A percentile compares a stretch with the other conserved stretches of the same genome.
These are phyloP conservation scores for Pseudococcus jackbeardsleyi DNA, from an alignment of 2,888 invertebrate species.

Conservation along the genomic window DNA sequence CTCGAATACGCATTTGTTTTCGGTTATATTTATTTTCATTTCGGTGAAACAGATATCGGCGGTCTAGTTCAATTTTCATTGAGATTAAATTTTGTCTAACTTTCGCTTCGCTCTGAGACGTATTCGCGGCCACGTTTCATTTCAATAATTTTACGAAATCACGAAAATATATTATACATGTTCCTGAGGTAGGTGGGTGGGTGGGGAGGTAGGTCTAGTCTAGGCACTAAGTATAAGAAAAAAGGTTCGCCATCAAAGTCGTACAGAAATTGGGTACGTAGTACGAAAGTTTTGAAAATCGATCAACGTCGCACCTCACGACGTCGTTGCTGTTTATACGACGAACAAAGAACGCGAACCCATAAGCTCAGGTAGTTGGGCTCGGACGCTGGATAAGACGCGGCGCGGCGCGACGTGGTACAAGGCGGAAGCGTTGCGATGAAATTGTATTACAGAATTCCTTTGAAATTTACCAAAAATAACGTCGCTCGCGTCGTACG, in stretches of 20 bases:
- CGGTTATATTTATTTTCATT: background rate
- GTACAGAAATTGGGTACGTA: no score
- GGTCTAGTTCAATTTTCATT: background rate
- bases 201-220: no score
- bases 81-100: background rate
- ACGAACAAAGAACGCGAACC: background rate
- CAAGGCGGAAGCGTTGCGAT: background rate
- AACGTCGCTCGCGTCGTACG: constrained; percentile 13
- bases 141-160: no score
- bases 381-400: background rate
- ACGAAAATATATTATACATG: no score
- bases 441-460: background rate
- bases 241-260: no score
- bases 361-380: background rate
- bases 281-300: no score
- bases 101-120: no score
- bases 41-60: background rate
- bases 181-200: no score
- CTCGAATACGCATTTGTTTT: background rate
- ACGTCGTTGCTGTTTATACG: no score
- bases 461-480: constrained; percentile 22
- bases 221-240: no score
- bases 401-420: background rate
- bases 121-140: no score
- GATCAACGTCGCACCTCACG: no score